A percentile compares a stretch with the other conserved stretches of the same genome.
Conservation (phyloP, 2,888 invertebrate species). For the Drosophila ochracea region DNA sequence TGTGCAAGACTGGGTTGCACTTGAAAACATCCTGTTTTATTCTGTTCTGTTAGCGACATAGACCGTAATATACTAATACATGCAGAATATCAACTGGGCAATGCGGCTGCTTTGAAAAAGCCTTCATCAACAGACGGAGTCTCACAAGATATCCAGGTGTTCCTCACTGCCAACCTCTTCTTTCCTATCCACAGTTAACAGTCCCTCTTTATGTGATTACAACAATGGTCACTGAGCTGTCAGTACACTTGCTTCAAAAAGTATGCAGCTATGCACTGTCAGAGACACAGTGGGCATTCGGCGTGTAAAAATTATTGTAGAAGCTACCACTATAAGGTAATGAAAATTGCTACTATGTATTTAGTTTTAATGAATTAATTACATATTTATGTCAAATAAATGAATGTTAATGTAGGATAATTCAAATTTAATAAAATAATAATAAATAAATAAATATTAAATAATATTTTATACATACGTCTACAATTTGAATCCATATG, state of each 20-base stretch:
- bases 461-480: neutral
- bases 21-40: constrained; percentile 49
- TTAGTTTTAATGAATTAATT: neutral
- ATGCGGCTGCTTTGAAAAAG: constrained; percentile 65
- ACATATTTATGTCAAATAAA: neutral
- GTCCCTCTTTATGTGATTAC: constrained; percentile 48
- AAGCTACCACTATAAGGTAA: neutral
- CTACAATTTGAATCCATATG: neutral
- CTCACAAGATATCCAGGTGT: constrained; percentile 57
- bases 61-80: constrained; percentile 44
- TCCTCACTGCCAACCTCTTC: neutral
- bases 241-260: constrained; percentile 30
- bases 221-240: constrained; percentile 38
- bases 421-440: neutral
- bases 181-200: constrained; percentile 3
- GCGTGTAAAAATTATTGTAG: too few species aligned
- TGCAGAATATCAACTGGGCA: constrained; percentile 32
- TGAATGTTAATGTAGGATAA: neutral
- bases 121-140: constrained; percentile 67
- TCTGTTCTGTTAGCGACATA: constrained; percentile 22
- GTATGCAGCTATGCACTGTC: constrained; percentile 16
- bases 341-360: neutral
- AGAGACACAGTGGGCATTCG: constrained; percentile 22
- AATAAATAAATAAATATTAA: neutral
- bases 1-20: constrained; percentile 28